Evolutionary conservation across 2,113 vertebrate genomes (phyloP).

Genomic region (Isurus oxyrinchus): DNA sequence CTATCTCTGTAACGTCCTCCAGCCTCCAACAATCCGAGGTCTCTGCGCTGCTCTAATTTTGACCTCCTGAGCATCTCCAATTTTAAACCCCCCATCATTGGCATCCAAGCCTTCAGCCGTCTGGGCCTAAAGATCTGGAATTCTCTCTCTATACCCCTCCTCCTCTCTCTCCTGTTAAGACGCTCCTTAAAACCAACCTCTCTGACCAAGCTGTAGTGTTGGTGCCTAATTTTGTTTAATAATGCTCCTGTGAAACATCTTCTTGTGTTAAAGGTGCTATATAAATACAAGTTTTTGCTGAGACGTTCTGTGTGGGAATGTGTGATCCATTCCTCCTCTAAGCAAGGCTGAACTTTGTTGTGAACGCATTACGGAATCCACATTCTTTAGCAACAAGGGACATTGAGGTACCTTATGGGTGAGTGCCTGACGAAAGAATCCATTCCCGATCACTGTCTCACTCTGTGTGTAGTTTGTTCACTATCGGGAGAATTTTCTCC

Average conservation of each 20-base stretch:
- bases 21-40: neutral
- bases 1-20: too few relatives aligned
- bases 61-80: neutral
- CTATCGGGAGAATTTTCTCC: neutral
- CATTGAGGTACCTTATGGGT: neutral
- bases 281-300: neutral
- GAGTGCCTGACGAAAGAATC: neutral
- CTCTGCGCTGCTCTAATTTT: neutral
- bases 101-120: neutral
- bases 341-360: neutral
- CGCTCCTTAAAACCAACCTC: neutral
- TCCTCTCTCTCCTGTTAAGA: too few relatives aligned
- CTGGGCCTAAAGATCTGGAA: neutral
- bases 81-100: neutral
- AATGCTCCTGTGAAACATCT: neutral
- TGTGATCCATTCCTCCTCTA: neutral
- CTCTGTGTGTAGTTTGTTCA: neutral
- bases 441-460: neutral
- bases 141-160: neutral
- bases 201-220: neutral
- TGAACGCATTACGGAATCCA: too few relatives aligned
- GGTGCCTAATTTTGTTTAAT: neutral
- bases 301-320: too few relatives aligned
- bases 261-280: neutral
- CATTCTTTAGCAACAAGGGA: neutral